Conservation (phyloP, 2,797 vertebrate genomes). For the Chloroceryle amazona region DNA sequence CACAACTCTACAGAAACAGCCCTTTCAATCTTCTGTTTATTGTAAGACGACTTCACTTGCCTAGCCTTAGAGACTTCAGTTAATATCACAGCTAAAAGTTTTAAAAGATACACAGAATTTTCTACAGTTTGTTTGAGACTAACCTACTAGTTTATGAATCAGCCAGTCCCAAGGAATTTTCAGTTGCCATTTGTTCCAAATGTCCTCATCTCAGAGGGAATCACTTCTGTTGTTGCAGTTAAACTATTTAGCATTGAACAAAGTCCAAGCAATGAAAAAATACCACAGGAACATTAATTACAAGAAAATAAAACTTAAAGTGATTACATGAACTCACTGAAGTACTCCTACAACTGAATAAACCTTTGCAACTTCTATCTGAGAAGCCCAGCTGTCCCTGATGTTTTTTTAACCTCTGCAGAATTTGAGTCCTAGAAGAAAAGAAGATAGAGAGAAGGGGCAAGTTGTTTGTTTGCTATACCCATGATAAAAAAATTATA, state of each 20-base stretch:
- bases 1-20: background rate
- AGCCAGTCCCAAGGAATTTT: background rate
- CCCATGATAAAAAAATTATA: background rate
- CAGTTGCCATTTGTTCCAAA: background rate
- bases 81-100: background rate
- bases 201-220: background rate
- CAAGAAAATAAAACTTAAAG: conserved; percentile 7
- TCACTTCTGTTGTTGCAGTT: conserved; percentile 14
- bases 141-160: background rate
- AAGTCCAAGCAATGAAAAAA: conserved; percentile 48
- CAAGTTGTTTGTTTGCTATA: background rate
- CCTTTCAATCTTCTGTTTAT: background rate
- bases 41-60: background rate
- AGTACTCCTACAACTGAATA: conserved; percentile 36
- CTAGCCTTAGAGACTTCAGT: background rate
- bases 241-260: conserved; percentile 49
- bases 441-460: background rate
- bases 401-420: background rate
- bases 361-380: background rate
- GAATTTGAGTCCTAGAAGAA: background rate
- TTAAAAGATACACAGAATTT: background rate
- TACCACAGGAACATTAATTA: conserved; percentile 15
- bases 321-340: conserved; percentile 1
- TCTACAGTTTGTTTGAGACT: background rate
- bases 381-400: background rate